Evolutionary conservation across 2,113 vertebrate species (phyloP), one percentile per base, ranked within the genome.

Genomic region (Rafetus swinhoei): DNA sequence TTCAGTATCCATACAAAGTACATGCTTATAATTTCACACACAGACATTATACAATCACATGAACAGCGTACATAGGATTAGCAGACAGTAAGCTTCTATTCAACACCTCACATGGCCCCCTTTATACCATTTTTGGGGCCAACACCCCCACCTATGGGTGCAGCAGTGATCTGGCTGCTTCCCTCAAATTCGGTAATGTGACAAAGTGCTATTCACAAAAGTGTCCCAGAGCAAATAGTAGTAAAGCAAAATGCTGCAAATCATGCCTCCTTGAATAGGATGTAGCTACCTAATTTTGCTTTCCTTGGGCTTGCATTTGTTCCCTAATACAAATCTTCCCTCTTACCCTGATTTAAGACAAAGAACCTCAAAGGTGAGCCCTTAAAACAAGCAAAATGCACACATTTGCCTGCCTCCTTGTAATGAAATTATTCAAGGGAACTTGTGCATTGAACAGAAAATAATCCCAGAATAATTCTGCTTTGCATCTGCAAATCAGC

Each of bases 221-320:
- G 19, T 39, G 79, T 22, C 56, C 32, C 39, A 50, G 5, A 90
- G 45, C 52, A n/a, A 4, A 10, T 2, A 39, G 3, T 29, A 4
- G 7, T n/a, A 69, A 69, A 69, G 29, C 29, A 32, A 72, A 18
- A 72, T 35, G 65, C 15, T 35, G n/a, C 32, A 72, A 35, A 18
- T 1, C 1, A 2, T 1, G 53, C 72, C 50, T 53, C 77, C 4
- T 0, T 2, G 76, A 39, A 62, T 32, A 81, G 81, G 29, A 1
- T 25, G 56, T 82, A 39, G 4, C 59, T 52, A 21, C 4, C 82
- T n/a, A 1, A 29, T 14, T 6, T n/a, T 5, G 0, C 54, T 4
- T 79, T 52, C 29, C 25, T 57, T 54, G 69, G 21, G 72, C 21
- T 82, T 54, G 45, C 7, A 15, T 16, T 79, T 18, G 6, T 5